Conservation (phyloP, 1,140 invertebrate genomes). For the Gonioctena quinquepunctata region DNA sequence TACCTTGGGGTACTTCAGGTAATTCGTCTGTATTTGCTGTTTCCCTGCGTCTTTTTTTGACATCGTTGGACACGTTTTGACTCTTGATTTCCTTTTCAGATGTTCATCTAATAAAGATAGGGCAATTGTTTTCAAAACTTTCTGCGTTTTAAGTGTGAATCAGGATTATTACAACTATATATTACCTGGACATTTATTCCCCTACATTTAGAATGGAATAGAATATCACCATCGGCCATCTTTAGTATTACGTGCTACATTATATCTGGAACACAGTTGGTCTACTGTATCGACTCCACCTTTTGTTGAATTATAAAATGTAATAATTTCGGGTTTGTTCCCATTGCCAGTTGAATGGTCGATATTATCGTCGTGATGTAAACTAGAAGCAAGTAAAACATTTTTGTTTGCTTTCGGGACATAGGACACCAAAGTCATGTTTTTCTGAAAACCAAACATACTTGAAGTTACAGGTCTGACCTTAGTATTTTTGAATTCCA, state of each 20-base stretch:
- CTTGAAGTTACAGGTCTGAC: not conserved
- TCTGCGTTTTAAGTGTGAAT: too few relatives aligned
- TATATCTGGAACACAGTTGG: constrained; percentile 53
- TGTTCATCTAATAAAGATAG: too few relatives aligned
- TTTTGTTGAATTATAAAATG: constrained; percentile 56
- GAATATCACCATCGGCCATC: too few relatives aligned
- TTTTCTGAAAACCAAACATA: constrained; percentile 30
- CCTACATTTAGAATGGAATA: too few relatives aligned
- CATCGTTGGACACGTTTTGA: too few relatives aligned
- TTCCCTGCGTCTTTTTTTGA: too few relatives aligned
- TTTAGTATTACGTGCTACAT: constrained; percentile 41
- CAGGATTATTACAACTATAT: too few relatives aligned
- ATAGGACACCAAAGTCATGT: constrained; percentile 35
- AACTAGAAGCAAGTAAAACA: constrained; percentile 43
- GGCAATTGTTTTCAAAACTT: too few relatives aligned
- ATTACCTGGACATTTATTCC: too few relatives aligned
- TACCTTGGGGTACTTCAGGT: too few relatives aligned
- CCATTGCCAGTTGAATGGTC: constrained; percentile 16
- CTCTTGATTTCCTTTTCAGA: too few relatives aligned
- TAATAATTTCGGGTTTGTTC: constrained; percentile 51
- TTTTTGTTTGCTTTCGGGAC: constrained; percentile 43
- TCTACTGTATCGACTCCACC: constrained; percentile 54
- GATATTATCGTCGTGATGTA: constrained; percentile 38
- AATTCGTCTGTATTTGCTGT: too few relatives aligned
- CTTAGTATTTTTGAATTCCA: not conserved